Evolutionary conservation across 2,888 invertebrate genomes (phyloP), one percentile per base, ranked within the genome.

Genomic region (Gandaritis pyraliata): DNA sequence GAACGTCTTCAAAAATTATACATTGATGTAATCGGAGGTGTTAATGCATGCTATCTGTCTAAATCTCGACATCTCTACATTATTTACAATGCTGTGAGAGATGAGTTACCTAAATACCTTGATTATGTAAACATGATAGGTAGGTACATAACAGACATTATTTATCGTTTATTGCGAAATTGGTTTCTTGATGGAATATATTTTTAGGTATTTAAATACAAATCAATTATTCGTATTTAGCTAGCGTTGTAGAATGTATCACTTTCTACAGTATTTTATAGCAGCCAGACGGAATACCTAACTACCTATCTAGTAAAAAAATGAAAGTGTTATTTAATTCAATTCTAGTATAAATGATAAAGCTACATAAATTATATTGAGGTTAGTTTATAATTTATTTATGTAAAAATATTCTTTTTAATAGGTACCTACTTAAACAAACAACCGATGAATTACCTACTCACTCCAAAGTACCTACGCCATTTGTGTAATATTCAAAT

Each of bases 241-340:
- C 6, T 15, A 13, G 15, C 7, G n/a, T 41, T 7, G n/a, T 41
- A 38, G 15, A 11, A 38, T 51, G 18, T 50, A 61, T 61, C 6
- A 61, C 55, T 66, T 69, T 53, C 60, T 58, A 64, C 48, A 15
- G 13, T 50, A 15, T 36, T 53, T 53, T 41, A 50, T 49, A 38
- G 30, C 51, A 53, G 23, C 1, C 23, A 13, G 3, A 33, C 10
- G 8, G 33, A 33, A 33, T 8, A 33, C 10, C 10, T 33, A 33
- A 33, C 10, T 6, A 8, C 10, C 1, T 33, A 11, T 8, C 1
- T 6, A 62, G 23, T 23, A 23, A 23, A 23, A 23, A 23, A 64
- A 68, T 62, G 53, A 33, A 61, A 68, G 57, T 58, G 15, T 29
- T 29, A 29, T 51, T 51, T 18, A 29, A 51, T 13, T 18, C n/a